Percentiles rank a stretch among this genome's conserved stretches.
Conservation (phyloP, 1,140 invertebrate genomes). For the Protaetia brevitarsis region DNA sequence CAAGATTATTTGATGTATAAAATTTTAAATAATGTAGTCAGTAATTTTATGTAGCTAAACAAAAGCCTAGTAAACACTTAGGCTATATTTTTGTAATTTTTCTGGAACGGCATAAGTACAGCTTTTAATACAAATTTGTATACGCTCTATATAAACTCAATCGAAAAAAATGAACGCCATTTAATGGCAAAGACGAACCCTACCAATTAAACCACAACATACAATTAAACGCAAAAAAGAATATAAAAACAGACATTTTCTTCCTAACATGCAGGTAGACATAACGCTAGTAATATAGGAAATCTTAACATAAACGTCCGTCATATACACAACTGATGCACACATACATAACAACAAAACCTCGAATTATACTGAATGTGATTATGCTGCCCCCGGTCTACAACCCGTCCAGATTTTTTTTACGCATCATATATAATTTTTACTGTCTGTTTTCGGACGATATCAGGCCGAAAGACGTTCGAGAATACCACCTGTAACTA, state of each 20-base stretch:
- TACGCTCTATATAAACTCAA: not conserved
- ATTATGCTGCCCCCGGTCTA: slow-evolving; percentile 13
- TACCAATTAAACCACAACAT: not conserved
- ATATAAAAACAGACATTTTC: not conserved
- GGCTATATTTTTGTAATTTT: no score
- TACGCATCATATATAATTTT: slow-evolving; percentile 2
- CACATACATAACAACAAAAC: slow-evolving; percentile 8
- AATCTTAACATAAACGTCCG: not conserved
- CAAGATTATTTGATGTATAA: no score
- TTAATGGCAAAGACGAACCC: not conserved
- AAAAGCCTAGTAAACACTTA: no score
- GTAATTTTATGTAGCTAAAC: no score
- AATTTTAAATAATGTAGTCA: no score
- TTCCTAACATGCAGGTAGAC: slow-evolving; percentile 3
- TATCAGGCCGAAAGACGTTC: not conserved
- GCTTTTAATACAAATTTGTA: no score
- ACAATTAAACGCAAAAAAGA: slow-evolving; percentile 1
- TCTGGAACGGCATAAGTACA: no score
- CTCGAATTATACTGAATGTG: not conserved
- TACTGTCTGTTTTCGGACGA: slow-evolving; percentile 8
- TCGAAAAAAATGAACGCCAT: not conserved
- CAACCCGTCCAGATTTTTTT: slow-evolving; percentile 4
- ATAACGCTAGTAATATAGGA: not conserved
- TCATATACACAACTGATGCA: slow-evolving; percentile 4
- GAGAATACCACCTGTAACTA: not conserved